Evolutionary conservation across 2,888 invertebrate species (phyloP), one percentile per base, ranked within the genome.

Genomic region (Eueremaeus valkanovi): DNA sequence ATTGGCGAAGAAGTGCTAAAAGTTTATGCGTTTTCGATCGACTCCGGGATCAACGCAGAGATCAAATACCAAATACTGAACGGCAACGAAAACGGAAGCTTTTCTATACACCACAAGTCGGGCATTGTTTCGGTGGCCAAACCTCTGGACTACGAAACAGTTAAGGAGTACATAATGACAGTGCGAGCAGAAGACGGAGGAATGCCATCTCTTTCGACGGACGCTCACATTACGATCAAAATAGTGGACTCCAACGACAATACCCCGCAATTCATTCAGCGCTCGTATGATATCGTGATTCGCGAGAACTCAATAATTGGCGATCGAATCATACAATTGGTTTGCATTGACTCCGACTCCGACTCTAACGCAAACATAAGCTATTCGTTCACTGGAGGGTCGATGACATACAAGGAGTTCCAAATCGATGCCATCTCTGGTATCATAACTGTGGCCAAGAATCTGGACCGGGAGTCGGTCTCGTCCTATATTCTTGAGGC

Each of bases 131-230:
- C 87, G 73, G 88, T 95, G 21, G 88, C 90, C 61, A 91, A 92
- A 75, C 88, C 89, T 78, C 85, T 96, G 73, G 95, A 97, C 85
- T 94, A 89, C 84, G 96, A 96, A 85, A 88, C 90, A 78, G 90
- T 92, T 0, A 88, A 88, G 78, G 90, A 91, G 81, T 95, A 94
- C 83, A 89, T 91, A 80, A 86, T 96, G 74, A 93, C 93, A 0
- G 90, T 95, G 78, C 91, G 94, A 84, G 95, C 95, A 2, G 87
- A 91, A 29, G 96, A 96, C 84, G 91, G 92, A 0, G 95, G 95
- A 9, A 87, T 88, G 21, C 94, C 94, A 2, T 93, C 96, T 18
- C 87, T 96, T 58, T 92, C 91, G 82, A 93, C 90, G 76, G 89
- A 91, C 75, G 88, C 94, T 74, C 92, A 91, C 72, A 91, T 96